Conservation (phyloP, 2,888 invertebrate genomes). For the Brachynemurus nebulosus region DNA sequence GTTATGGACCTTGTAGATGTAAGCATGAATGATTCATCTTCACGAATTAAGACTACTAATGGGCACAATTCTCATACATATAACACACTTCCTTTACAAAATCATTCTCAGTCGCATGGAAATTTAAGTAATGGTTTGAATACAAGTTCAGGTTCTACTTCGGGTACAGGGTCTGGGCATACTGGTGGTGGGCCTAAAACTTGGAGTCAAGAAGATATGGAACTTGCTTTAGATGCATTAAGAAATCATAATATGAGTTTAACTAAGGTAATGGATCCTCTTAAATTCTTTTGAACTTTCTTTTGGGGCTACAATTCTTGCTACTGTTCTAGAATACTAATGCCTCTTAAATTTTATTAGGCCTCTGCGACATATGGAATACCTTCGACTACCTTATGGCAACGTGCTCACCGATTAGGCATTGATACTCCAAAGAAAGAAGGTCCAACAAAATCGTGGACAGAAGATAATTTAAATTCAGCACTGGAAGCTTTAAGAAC, state of each 20-base stretch:
- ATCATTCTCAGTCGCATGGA: constrained; percentile 11
- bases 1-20: no score
- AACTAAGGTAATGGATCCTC: constrained; percentile 46
- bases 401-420: constrained; percentile 74
- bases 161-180: constrained; percentile 18
- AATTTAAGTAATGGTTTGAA: constrained; percentile 23
- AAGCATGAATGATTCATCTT: background rate
- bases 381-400: constrained; percentile 84
- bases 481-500: constrained; percentile 71
- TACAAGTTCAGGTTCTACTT: constrained; percentile 30
- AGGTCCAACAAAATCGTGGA: constrained; percentile 77
- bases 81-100: background rate
- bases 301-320: background rate
- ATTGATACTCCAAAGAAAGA: constrained; percentile 88
- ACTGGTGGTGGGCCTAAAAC: constrained; percentile 60
- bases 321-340: background rate
- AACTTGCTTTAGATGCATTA: constrained; percentile 71
- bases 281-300: background rate
- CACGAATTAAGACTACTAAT: constrained; percentile 5
- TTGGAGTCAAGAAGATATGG: constrained; percentile 85
- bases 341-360: constrained; percentile 25
- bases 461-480: constrained; percentile 66
- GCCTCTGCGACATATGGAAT: constrained; percentile 76
- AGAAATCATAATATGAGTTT: constrained; percentile 79
- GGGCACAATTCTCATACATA: constrained; percentile 5